Base-by-base conservation (phyloP, 2,113 vertebrate genomes). In the Glaucomys volans region DNA sequence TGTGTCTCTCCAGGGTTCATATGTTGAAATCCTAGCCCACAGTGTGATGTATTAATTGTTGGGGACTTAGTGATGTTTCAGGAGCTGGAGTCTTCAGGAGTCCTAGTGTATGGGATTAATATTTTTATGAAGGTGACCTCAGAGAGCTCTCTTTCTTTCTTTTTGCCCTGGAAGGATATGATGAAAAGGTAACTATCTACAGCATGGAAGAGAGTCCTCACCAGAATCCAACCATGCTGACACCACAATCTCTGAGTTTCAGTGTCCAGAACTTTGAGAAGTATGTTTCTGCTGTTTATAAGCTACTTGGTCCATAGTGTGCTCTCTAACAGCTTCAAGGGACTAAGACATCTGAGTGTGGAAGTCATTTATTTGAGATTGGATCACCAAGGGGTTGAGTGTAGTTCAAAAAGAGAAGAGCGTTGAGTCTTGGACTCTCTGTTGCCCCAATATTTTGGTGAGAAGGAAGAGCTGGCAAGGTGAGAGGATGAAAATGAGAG, bases 41-140 rank as follows among this genome's bases (percentile, higher is more conserved):
- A 30, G 5, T 75, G 42, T 30, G 57, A 76, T 76, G 47, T 5
- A n/a, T 54, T 26, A 17, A 16, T 35, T n/a, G n/a, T n/a, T 67
- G 17, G 12, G 20, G 50, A 10, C 37, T 79, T 52, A 5, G 40
- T 10, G n/a, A 35, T n/a, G 2, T 72, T 35, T 14, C 18, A 44
- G 42, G 32, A 42, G n/a, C 71, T 69, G 64, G 47, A 64, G 16
- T 1, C 20, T 67, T 67, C 35, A n/a, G 5, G 42, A 32, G 18
- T 2, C 6, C 24, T 37, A 22, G 1, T 35, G 35, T 12, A 4
- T 47, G 17, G 54, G 12, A 2, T 28, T 52, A 4, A 0, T 52
- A 8, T 2, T 47, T 22, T 64, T 37, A 35, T 4, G 10, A 81
- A n/a, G 35, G 16, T 69, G 2, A 44, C 10, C 11, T 8, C 26